Evolutionary conservation across 2,113 vertebrate species (phyloP).

Genomic region (Phylloscopus whistleri): DNA sequence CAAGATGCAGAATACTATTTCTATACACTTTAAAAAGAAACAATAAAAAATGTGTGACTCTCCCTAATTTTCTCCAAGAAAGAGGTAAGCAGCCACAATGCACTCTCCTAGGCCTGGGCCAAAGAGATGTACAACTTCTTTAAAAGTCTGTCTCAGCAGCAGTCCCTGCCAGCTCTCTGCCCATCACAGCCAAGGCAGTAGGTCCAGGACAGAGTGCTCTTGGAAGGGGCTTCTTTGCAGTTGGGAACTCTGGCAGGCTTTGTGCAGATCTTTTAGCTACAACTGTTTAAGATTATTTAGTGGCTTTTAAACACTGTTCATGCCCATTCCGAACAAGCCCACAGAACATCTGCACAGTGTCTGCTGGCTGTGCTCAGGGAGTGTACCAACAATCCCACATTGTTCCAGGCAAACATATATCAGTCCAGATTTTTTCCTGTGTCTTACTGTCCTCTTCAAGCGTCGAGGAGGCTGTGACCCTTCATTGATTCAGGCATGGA

Average conservation of each 20-base stretch:
- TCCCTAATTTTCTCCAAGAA: not conserved
- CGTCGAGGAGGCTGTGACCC: constrained; percentile 4
- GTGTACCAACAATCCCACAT: constrained; percentile 41
- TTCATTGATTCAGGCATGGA: constrained; percentile 44
- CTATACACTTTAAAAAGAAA: not conserved
- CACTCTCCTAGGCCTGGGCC: not conserved
- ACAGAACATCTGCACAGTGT: constrained; percentile 52
- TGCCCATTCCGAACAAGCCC: constrained; percentile 52
- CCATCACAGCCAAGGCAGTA: not conserved
- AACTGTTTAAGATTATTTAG: constrained; percentile 60
- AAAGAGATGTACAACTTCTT: not conserved
- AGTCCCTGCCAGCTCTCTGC: not conserved
- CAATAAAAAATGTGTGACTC: not conserved
- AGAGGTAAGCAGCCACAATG: not conserved
- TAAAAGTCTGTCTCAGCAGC: not conserved
- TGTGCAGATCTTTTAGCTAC: not conserved
- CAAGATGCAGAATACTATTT: not conserved
- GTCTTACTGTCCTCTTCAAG: not conserved
- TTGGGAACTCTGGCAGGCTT: constrained; percentile 3
- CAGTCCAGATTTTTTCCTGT: not conserved
- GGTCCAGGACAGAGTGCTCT: not conserved
- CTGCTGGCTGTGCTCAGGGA: constrained; percentile 4
- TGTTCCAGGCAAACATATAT: constrained; percentile 24
- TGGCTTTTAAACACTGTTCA: constrained; percentile 35
- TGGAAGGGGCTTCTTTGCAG: not conserved